These are phyloP conservation scores for Carollia perspicillata DNA, from an alignment of 2,113 vertebrate species.

Conservation along the genomic window DNA sequence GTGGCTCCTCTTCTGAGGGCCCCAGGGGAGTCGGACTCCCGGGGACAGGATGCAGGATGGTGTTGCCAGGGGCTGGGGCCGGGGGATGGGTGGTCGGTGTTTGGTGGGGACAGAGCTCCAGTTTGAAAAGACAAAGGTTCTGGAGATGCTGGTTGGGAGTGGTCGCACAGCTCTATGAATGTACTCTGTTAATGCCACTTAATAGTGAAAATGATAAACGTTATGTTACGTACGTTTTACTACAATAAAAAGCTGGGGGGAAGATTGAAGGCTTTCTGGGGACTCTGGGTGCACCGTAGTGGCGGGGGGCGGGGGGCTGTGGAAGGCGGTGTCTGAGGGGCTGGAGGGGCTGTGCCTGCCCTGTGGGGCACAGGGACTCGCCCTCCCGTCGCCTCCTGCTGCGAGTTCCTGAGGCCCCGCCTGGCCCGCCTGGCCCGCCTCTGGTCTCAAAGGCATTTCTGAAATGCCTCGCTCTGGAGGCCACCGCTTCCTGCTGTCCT, in stretches of 20 bases:
- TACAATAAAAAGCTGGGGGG: background rate
- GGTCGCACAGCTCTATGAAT: fast-evolving
- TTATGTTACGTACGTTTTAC: background rate
- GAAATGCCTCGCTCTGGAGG: conserved; percentile 75
- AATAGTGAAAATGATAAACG: background rate
- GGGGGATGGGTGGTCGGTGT: fast-evolving
- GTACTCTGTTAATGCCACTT: background rate
- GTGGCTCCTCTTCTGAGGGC: fast-evolving
- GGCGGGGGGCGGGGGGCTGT: too few species aligned
- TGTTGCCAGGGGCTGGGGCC: background rate
- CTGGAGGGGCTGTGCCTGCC: background rate
- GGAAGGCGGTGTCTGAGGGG: background rate
- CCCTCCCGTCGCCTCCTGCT: background rate
- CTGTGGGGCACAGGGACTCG: background rate
- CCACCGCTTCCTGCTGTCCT: conserved; percentile 80
- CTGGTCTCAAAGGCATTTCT: conserved; percentile 78
- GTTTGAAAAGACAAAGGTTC: background rate
- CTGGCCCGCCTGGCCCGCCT: fast-evolving
- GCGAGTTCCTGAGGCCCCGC: background rate
- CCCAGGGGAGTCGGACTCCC: fast-evolving
- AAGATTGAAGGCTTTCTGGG: background rate
- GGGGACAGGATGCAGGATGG: background rate
- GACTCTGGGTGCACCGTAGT: background rate
- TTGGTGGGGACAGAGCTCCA: background rate
- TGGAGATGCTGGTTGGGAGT: background rate